Evolutionary conservation across 1,140 invertebrate species (phyloP).

Genomic region (Trialeurodes vaporariorum): DNA sequence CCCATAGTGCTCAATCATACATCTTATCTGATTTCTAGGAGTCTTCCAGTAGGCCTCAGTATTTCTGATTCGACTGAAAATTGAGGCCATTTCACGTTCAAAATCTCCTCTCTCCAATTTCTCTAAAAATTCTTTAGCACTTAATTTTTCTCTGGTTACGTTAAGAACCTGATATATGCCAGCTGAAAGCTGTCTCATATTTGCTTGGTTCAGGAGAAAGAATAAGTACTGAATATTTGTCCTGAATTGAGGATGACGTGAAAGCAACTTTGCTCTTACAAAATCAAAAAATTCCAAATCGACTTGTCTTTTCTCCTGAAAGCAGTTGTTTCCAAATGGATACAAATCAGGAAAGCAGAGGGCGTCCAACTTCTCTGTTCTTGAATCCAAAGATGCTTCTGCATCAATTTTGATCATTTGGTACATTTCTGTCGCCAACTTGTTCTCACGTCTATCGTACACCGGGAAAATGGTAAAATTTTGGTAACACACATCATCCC

Average conservation of each 20-base stretch:
- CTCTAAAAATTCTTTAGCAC: conserved; percentile 25
- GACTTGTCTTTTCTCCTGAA: conserved; percentile 19
- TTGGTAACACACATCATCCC: too few relatives aligned
- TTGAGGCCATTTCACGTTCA: conserved; percentile 22
- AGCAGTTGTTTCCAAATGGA: conserved; percentile 26
- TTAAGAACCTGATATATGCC: conserved; percentile 31
- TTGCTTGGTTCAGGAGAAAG: conserved; percentile 26
- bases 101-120: conserved; percentile 21
- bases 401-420: too few relatives aligned
- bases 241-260: conserved; percentile 24
- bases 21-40: conserved; percentile 20
- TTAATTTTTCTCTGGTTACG: conserved; percentile 24
- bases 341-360: conserved; percentile 30
- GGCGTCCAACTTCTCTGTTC: too few relatives aligned
- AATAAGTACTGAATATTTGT: conserved; percentile 29
- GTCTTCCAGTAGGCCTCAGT: conserved; percentile 21
- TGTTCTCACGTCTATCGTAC: too few relatives aligned
- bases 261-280: conserved; percentile 25
- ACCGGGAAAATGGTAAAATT: too few relatives aligned
- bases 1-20: conserved; percentile 19
- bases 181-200: conserved; percentile 25
- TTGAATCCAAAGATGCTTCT: too few relatives aligned
- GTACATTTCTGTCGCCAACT: too few relatives aligned
- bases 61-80: conserved; percentile 22
- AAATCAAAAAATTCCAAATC: conserved; percentile 25